Evolutionary conservation across 2,888 invertebrate genomes (phyloP).

Genomic region (Imbricaverruca yamaguchii): DNA sequence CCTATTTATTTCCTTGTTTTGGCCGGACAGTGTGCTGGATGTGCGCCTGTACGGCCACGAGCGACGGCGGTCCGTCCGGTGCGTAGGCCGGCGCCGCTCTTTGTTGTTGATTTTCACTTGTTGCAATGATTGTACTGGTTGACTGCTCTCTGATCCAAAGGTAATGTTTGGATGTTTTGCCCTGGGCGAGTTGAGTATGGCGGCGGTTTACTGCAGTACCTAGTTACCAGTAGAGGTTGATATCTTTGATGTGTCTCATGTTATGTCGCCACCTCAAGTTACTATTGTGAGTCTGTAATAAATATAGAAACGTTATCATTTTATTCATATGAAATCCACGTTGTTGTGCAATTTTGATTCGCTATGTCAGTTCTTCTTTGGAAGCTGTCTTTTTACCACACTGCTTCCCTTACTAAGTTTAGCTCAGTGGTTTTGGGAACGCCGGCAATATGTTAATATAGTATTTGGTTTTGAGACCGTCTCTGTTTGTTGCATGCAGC

Average conservation of each 20-base stretch:
- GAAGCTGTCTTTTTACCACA: neutral
- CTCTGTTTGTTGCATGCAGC: neutral
- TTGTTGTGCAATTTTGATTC: too few relatives aligned
- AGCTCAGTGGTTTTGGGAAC: constrained; percentile 10
- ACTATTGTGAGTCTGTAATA: constrained; percentile 8
- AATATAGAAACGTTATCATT: neutral
- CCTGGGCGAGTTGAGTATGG: neutral
- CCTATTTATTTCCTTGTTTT: constrained; percentile 18
- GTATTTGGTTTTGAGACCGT: neutral
- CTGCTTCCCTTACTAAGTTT: neutral
- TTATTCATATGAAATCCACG: neutral
- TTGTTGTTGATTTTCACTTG: constrained; percentile 14
- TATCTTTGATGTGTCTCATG: neutral
- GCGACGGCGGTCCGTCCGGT: neutral
- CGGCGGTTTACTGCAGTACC: neutral
- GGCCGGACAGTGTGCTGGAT: neutral
- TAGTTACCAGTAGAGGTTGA: constrained; percentile 4
- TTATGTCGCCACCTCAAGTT: constrained; percentile 4
- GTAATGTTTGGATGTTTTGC: neutral
- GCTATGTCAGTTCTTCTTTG: neutral
- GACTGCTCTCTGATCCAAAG: constrained; percentile 1
- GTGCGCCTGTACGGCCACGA: neutral
- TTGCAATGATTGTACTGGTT: constrained; percentile 4
- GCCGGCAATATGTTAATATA: constrained; percentile 17
- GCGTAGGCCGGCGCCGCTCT: neutral